Base-by-base conservation (phyloP, 2,113 vertebrate species). In the Carettochelys insculpta region DNA sequence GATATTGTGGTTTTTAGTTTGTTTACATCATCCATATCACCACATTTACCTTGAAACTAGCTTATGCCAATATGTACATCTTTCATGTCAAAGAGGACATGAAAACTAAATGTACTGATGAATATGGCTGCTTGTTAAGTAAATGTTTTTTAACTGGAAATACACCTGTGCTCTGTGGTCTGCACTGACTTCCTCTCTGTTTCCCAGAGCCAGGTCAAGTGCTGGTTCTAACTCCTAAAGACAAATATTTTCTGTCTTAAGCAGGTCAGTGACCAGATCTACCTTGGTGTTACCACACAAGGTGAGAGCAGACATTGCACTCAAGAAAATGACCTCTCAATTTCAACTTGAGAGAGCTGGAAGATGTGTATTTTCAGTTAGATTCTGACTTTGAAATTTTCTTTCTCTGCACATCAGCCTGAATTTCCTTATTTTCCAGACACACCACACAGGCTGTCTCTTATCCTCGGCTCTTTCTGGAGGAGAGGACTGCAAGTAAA, bases 171-270 rank as follows among this genome's bases (percentile, higher is more conserved):
- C 45, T 27, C 41, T 27, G 71, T 75, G 52, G 27, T 86, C 77
- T 90, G 86, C 76, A 65, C 0, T 75, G 47, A 13, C 38, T 86
- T 91, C 76, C 52, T 73, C 5, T 12, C 29, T 17, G 5, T 81
- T 89, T 88, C 86, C 50, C 87, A 91, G 82, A 8, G 38, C 13
- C 86, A 78, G 80, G 61, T 78, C 58, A 88, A 38, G 8, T 1
- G 5, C 14, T 9, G 12, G 65, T 88, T 92, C 85, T 25, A 78
- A 45, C 83, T 19, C 52, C 31, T 29, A 34, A 81, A 24, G 41
- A 73, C 53, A 85, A 89, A 61, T 29, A n/a, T 41, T 90, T 77
- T 79, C 41, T 25, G n/a, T n/a, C 71, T 43, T 53, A 80, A 56
- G 84, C 77, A 87, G 41, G 17, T 51, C 34, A 20, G 56, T 83